These are phyloP conservation scores for Diprion similis DNA, from an alignment of 1,140 invertebrate species.

Conservation along the genomic window DNA sequence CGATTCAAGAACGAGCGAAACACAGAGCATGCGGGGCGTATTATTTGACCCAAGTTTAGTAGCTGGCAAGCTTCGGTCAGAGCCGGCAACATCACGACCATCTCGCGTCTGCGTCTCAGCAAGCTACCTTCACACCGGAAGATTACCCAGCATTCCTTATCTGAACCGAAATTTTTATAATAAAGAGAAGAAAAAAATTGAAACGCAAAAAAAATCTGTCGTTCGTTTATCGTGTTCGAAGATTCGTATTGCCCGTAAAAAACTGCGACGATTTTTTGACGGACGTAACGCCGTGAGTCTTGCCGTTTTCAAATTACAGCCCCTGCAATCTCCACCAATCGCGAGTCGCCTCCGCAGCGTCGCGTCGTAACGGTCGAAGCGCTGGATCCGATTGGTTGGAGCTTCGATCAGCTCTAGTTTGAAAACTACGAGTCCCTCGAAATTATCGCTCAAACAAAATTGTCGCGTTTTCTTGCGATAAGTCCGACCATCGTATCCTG, in stretches of 20 bases:
- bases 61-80: neutral
- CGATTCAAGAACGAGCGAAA: neutral
- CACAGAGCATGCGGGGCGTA: neutral
- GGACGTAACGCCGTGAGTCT: neutral
- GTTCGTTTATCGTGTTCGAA: no score
- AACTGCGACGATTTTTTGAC: neutral
- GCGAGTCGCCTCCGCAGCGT: neutral
- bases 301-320: neutral
- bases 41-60: slow-evolving; percentile 6
- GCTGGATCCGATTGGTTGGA: neutral
- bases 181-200: no score
- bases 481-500: no score
- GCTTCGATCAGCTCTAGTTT: neutral
- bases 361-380: neutral
- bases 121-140: no score
- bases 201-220: no score
- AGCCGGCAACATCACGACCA: neutral
- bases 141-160: no score
- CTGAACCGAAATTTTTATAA: no score
- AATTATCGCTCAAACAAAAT: neutral
- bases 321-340: neutral
- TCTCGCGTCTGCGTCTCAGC: no score
- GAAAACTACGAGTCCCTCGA: neutral
- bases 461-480: neutral
- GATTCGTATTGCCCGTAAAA: neutral